Evolutionary conservation across 2,888 invertebrate genomes (phyloP).

Genomic region (Ctenicera cuprea): DNA sequence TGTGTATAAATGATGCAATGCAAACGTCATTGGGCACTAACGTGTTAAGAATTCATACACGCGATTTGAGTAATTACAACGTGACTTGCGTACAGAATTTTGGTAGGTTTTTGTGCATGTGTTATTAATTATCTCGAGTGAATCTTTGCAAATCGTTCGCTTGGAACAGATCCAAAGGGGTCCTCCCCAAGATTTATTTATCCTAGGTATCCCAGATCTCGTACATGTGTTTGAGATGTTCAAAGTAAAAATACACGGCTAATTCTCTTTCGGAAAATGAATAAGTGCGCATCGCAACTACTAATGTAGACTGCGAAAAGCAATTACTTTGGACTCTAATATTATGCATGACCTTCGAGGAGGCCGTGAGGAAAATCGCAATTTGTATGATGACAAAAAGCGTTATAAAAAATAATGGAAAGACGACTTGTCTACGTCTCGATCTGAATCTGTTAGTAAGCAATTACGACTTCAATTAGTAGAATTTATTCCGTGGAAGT

Average conservation of each 20-base stretch:
- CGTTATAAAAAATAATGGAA: constrained; percentile 18
- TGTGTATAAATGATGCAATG: background rate
- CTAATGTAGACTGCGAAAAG: constrained; percentile 5
- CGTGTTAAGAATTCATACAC: background rate
- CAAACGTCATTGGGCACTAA: background rate
- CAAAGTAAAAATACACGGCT: constrained; percentile 5
- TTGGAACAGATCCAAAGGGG: constrained; percentile 18
- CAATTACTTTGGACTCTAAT: constrained; percentile 21
- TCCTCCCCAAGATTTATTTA: constrained; percentile 7
- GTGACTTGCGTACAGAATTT: constrained; percentile 27
- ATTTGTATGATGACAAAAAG: constrained; percentile 28
- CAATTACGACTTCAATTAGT: constrained; percentile 18
- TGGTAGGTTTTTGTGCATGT: background rate
- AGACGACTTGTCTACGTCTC: constrained; percentile 18
- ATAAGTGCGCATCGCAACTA: background rate
- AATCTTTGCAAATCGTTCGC: background rate
- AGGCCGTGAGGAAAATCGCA: constrained; percentile 29
- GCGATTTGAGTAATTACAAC: constrained; percentile 14
- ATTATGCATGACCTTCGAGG: constrained; percentile 28
- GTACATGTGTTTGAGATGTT: constrained; percentile 14
- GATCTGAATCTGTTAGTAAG: constrained; percentile 25
- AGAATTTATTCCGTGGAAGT: background rate
- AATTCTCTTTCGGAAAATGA: constrained; percentile 20
- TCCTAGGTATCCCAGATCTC: background rate
- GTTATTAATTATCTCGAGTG: constrained; percentile 15